These are phyloP conservation scores for Venustaconcha ellipsiformis DNA, from an alignment of 1,140 invertebrate species.

Conservation along the genomic window DNA sequence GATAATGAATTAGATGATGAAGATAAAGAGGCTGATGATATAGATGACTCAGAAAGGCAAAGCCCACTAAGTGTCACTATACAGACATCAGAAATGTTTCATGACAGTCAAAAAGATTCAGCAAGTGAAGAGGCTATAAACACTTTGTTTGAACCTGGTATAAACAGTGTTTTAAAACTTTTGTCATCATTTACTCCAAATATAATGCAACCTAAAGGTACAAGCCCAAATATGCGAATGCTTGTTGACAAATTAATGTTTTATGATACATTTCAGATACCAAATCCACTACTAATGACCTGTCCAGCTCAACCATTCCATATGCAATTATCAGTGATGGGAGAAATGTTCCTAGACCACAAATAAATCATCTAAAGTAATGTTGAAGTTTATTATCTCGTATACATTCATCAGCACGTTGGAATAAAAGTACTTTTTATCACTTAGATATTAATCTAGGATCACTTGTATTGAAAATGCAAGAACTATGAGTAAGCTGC, in stretches of 20 bases:
- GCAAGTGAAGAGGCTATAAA: background rate
- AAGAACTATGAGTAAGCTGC: no score
- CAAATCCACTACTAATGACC: conserved; percentile 73
- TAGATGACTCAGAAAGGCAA: background rate
- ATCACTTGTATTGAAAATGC: no score
- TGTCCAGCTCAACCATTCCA: conserved; percentile 80
- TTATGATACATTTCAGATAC: conserved; percentile 70
- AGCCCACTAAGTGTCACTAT: background rate
- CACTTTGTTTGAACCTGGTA: background rate
- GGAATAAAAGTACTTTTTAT: no score
- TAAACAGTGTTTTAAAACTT: conserved; percentile 9
- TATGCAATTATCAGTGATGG: conserved; percentile 79
- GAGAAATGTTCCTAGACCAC: conserved; percentile 72
- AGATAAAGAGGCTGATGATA: background rate
- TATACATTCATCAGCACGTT: no score
- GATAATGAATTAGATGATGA: conserved; percentile 3
- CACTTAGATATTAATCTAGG: no score
- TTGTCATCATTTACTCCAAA: conserved; percentile 19
- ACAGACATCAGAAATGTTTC: conserved; percentile 2
- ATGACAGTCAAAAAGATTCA: background rate
- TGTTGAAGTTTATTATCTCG: no score
- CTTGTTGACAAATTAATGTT: conserved; percentile 47
- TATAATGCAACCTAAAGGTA: conserved; percentile 1
- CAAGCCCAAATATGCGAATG: conserved; percentile 11
- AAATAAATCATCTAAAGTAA: background rate